Base-by-base conservation (phyloP, 2,888 invertebrate species). In the Synanthedon tipuliformis region DNA sequence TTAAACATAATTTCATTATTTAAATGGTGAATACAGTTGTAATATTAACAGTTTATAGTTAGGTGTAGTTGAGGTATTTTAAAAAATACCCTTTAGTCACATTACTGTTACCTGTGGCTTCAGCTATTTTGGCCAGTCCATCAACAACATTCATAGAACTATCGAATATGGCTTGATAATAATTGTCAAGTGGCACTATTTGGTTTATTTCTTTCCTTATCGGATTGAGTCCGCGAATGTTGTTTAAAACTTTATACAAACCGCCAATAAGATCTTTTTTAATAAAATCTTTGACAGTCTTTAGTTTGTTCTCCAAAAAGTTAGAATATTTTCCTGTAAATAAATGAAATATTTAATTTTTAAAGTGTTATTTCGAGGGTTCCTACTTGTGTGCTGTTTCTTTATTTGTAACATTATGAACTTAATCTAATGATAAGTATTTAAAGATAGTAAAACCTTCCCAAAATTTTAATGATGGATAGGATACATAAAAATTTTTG, bases 71-170 rank as follows among this genome's bases (percentile, higher is more conserved):
- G 3, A 18, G 18, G 3, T 18, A 18, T 3, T 18, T 18, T 3
- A 18, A 18, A 2, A 18, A 18, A 3, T 18, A 18, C 18, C 18
- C 18, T n/a, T n/a, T 18, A 18, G 27, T 27, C 27, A 7, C 1
- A 27, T 27, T n/a, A n/a, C n/a, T n/a, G n/a, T n/a, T 69, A 90
- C 90, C 85, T 59, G 91, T 89, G 52, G 89, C 90, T 74, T 92
- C 90, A 7, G 89, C 85, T 11, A 92, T 87, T 68, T 90, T 89
- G 2, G 79, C 68, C 4, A 92, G 72, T 11, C 86, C 88, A 57
- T 88, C 88, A 1, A 80, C 62, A 1, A 73, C 66, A 13, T 73
- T 72, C 18, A 76, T 57, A 0, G 82, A 70, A 41, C 69, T 71
- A 18, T 81, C 74, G 52, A 85, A 78, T 13, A 81, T 40, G 0